Percentiles rank a stretch among this genome's conserved stretches.
phyloP scores from a whole-genome alignment of 1,140 invertebrate species.

The Microplitis demolitor region DNA sequence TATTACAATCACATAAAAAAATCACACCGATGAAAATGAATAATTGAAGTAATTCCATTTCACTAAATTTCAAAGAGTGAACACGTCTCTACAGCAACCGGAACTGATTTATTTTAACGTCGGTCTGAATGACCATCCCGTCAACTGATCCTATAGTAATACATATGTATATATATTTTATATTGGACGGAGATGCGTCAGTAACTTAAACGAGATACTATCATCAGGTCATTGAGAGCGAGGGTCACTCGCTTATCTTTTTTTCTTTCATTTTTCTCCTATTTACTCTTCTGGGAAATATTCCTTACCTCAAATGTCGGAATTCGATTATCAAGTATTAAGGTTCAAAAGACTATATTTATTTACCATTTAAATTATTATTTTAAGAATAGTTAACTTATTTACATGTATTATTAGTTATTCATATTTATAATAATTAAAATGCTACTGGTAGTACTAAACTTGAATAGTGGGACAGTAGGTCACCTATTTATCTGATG shows the following conservation, averaged over 20 bases:
- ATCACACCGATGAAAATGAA: constrained; percentile 13
- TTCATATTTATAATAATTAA: background rate
- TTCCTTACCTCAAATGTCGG: background rate
- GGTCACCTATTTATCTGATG: background rate
- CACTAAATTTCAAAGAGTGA: constrained; percentile 1
- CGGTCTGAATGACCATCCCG: constrained; percentile 12
- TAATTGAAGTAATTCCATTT: constrained; percentile 29
- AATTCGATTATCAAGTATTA: too few species aligned
- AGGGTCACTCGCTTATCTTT: constrained; percentile 46
- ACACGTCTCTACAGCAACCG: background rate
- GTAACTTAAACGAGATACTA: constrained; percentile 37
- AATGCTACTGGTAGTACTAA: too few species aligned
- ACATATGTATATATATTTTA: constrained; percentile 2
- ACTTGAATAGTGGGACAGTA: background rate
- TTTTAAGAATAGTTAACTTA: too few species aligned
- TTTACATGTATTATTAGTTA: background rate
- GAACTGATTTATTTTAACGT: constrained; percentile 20
- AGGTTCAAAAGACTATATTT: too few species aligned
- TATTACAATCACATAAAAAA: constrained; percentile 17
- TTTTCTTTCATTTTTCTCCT: constrained; percentile 1
- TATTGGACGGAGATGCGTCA: constrained; percentile 36
- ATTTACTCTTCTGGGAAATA: background rate
- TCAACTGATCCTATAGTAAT: constrained; percentile 19
- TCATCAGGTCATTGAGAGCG: constrained; percentile 40
- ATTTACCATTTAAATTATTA: too few species aligned